Conservation (phyloP, 2,797 vertebrate genomes). For the Takifugu rubripes region DNA sequence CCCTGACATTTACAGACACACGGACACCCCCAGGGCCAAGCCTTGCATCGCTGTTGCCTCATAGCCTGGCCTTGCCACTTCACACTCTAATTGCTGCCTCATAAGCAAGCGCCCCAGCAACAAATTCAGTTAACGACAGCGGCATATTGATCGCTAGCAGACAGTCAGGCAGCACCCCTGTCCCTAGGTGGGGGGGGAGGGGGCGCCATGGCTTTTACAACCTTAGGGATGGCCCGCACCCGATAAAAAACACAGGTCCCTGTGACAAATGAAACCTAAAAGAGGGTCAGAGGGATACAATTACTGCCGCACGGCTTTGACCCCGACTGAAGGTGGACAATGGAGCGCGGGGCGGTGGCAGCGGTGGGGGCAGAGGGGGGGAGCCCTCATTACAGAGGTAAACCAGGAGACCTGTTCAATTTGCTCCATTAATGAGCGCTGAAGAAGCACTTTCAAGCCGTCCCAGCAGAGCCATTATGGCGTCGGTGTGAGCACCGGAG, state of each 20-base stretch:
- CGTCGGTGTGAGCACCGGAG: constrained; percentile 40
- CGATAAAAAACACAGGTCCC: constrained; percentile 75
- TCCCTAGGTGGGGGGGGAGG: constrained; percentile 62
- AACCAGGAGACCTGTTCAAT: constrained; percentile 74
- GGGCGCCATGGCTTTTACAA: constrained; percentile 68
- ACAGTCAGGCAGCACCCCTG: constrained; percentile 57
- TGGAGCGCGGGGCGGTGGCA: constrained; percentile 45
- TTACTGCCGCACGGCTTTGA: constrained; percentile 67
- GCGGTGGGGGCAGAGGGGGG: constrained; percentile 29
- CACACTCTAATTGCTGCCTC: constrained; percentile 77
- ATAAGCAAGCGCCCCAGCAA: constrained; percentile 73
- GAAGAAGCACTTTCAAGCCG: constrained; percentile 77
- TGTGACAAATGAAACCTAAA: constrained; percentile 79
- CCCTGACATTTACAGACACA: constrained; percentile 61
- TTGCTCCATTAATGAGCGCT: constrained; percentile 80
- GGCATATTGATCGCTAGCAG: constrained; percentile 72
- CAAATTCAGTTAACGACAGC: constrained; percentile 79
- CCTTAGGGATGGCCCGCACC: constrained; percentile 61
- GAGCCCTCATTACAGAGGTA: constrained; percentile 69
- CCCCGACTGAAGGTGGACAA: constrained; percentile 68
- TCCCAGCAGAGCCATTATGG: constrained; percentile 78
- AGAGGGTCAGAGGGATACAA: constrained; percentile 73
- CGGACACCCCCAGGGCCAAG: constrained; percentile 48
- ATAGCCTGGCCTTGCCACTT: constrained; percentile 64
- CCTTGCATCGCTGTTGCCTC: constrained; percentile 36